A percentile compares a stretch with the other conserved stretches of the same genome.
Conservation (phyloP, 2,888 invertebrate genomes). For the Synergus umbraculus region DNA sequence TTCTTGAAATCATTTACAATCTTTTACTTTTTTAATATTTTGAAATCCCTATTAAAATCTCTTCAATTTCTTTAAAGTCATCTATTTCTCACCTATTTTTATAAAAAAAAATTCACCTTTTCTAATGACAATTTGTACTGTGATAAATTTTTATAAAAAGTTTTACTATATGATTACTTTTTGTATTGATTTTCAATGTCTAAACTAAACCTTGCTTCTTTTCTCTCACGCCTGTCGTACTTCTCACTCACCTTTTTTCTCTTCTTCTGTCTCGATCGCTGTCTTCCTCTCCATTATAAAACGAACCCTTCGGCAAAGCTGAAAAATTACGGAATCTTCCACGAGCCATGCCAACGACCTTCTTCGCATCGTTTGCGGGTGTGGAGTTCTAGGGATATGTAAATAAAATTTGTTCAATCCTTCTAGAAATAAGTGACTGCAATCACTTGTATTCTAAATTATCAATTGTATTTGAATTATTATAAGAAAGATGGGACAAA, state of each 20-base stretch:
- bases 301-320: constrained; percentile 4
- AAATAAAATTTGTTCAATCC: neutral
- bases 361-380: neutral
- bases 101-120: no score
- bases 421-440: neutral
- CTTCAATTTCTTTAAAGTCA: neutral
- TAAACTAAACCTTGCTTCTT: neutral
- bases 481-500: neutral
- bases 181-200: neutral
- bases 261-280: constrained; percentile 10
- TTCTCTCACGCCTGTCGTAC: constrained; percentile 12
- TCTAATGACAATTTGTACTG: no score
- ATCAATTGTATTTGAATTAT: no score
- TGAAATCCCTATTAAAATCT: no score
- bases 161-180: neutral
- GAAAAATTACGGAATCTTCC: constrained; percentile 39
- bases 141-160: neutral
- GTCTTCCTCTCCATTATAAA: constrained; percentile 19
- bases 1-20: no score
- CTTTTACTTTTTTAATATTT: no score
- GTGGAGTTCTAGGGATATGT: neutral
- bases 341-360: constrained; percentile 35
- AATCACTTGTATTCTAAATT: neutral
- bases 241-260: neutral
- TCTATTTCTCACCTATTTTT: neutral